Evolutionary conservation across 2,888 invertebrate genomes (phyloP).

Genomic region (Drosophila aldrichi): DNA sequence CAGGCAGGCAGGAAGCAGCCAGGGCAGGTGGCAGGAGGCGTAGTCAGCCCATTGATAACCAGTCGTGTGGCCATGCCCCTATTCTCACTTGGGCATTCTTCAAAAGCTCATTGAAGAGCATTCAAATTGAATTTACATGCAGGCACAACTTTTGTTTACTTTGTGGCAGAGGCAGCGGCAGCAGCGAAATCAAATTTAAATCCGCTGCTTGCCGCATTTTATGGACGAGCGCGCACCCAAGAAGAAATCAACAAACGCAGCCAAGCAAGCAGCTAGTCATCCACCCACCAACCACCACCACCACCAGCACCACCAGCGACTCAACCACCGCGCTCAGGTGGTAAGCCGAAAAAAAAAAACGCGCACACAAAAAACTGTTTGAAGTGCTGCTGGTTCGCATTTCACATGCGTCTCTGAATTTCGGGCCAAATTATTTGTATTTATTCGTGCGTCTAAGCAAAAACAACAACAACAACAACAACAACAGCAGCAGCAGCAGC

Average conservation of each 20-base stretch:
- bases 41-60: slow-evolving; percentile 52
- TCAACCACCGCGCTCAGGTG: slow-evolving; percentile 49
- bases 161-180: slow-evolving; percentile 36
- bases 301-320: neutral
- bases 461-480: neutral
- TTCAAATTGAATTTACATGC: slow-evolving; percentile 81
- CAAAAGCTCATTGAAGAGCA: slow-evolving; percentile 75
- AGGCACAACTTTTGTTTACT: slow-evolving; percentile 75
- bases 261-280: slow-evolving; percentile 16
- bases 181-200: slow-evolving; percentile 73
- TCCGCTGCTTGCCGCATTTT: slow-evolving; percentile 60
- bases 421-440: slow-evolving; percentile 75
- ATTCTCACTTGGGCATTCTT: slow-evolving; percentile 9
- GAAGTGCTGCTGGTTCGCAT: slow-evolving; percentile 49
- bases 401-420: neutral
- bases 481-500: neutral
- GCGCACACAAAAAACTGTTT: slow-evolving; percentile 62
- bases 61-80: slow-evolving; percentile 15
- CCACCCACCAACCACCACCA: neutral
- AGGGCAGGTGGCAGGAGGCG: neutral
- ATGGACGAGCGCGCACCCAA: slow-evolving; percentile 53
- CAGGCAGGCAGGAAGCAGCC: neutral
- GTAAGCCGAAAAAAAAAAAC: slow-evolving; percentile 36
- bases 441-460: slow-evolving; percentile 79
- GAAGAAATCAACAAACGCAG: slow-evolving; percentile 36